Evolutionary conservation across 2,888 invertebrate species (phyloP).

Genomic region (Drosophila prostipennis): DNA sequence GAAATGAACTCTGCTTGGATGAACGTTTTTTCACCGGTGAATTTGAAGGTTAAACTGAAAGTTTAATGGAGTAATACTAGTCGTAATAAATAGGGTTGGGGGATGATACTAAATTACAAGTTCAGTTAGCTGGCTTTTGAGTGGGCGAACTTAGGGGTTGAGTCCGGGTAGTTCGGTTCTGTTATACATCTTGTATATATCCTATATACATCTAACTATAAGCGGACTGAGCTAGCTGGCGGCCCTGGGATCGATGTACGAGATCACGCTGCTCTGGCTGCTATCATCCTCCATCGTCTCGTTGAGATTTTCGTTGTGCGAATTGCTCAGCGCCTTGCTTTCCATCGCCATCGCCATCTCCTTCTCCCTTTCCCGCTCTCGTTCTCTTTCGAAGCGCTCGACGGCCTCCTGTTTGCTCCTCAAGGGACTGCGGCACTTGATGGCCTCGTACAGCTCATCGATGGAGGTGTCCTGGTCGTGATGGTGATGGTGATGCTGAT

Average conservation of each 20-base stretch:
- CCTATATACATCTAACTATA: constrained; percentile 23
- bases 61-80: constrained; percentile 34
- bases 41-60: background rate
- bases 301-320: constrained; percentile 63
- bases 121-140: constrained; percentile 44
- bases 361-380: constrained; percentile 31
- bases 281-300: constrained; percentile 83
- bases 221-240: constrained; percentile 18
- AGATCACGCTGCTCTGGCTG: constrained; percentile 84
- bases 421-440: constrained; percentile 82
- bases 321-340: constrained; percentile 24
- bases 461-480: constrained; percentile 82
- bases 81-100: constrained; percentile 63
- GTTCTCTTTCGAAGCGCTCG: constrained; percentile 27
- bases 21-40: constrained; percentile 1
- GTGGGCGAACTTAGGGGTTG: constrained; percentile 10
- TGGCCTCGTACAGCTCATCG: constrained; percentile 90
- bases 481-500: constrained; percentile 15
- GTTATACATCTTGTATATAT: constrained; percentile 15
- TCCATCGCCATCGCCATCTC: constrained; percentile 39
- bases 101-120: constrained; percentile 26
- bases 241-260: constrained; percentile 83
- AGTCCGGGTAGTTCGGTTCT: too few species aligned
- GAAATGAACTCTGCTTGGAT: background rate
- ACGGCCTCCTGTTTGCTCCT: constrained; percentile 34